Evolutionary conservation across 2,888 invertebrate species (phyloP).

Genomic region (Plagodis pulveraria): DNA sequence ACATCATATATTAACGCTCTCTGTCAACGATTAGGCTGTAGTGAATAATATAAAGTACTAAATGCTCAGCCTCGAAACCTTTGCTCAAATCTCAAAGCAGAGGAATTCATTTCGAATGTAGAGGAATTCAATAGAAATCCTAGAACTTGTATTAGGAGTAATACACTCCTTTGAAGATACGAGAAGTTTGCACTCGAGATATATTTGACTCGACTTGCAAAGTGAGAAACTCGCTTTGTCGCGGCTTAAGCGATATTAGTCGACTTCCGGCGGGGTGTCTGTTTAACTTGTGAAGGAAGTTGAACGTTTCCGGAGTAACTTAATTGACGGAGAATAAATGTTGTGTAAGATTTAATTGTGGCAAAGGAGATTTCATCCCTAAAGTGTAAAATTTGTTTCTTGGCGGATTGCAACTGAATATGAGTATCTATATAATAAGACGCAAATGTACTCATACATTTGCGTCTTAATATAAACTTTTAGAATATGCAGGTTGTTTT

Average conservation of each 20-base stretch:
- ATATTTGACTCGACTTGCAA: conserved; percentile 14
- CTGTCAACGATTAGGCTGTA: too few species aligned
- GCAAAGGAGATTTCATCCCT: neutral
- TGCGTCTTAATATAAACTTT: too few species aligned
- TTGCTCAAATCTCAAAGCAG: neutral
- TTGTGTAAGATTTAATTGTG: conserved; percentile 1
- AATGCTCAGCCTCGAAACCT: neutral
- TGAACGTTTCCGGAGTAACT: conserved; percentile 6
- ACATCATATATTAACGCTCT: too few species aligned
- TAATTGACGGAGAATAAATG: conserved; percentile 1
- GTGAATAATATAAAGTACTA: too few species aligned
- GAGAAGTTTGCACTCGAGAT: conserved; percentile 5
- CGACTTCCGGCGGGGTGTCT: conserved; percentile 15
- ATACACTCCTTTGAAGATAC: conserved; percentile 7
- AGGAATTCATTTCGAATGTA: neutral
- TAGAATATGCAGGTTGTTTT: too few species aligned
- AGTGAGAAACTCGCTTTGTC: neutral
- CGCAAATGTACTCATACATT: too few species aligned
- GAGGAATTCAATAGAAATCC: conserved; percentile 2
- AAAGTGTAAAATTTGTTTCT: too few species aligned
- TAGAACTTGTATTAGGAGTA: neutral
- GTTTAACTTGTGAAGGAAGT: conserved; percentile 10
- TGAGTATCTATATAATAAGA: too few species aligned
- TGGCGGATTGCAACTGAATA: too few species aligned
- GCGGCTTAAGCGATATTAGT: conserved; percentile 11